Evolutionary conservation across 1,140 invertebrate species (phyloP).

Genomic region (Drosophila pruinosa): DNA sequence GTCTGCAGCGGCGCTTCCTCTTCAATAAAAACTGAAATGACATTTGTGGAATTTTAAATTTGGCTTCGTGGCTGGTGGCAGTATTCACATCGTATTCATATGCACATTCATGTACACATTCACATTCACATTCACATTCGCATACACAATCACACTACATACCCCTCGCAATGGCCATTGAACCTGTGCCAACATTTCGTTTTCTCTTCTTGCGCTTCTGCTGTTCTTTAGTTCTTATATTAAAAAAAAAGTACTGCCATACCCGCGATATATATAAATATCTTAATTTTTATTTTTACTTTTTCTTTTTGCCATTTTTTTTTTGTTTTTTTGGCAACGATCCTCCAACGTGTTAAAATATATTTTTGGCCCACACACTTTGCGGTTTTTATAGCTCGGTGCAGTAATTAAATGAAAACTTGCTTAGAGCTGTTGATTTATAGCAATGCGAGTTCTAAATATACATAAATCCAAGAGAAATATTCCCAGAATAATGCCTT

Average conservation of each 20-base stretch:
- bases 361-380: constrained; percentile 56
- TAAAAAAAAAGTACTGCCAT: constrained; percentile 21
- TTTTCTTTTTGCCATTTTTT: constrained; percentile 21
- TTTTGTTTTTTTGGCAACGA: constrained; percentile 47
- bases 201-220: constrained; percentile 21
- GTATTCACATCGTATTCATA: not conserved
- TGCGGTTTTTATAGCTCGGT: constrained; percentile 49
- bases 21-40: constrained; percentile 68
- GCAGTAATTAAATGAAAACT: constrained; percentile 49
- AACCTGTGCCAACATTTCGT: constrained; percentile 60
- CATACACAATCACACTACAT: not conserved
- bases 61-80: constrained; percentile 32
- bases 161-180: constrained; percentile 60
- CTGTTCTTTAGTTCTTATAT: constrained; percentile 34
- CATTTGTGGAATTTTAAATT: constrained; percentile 78
- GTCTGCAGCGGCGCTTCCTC: constrained; percentile 29
- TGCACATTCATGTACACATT: not conserved
- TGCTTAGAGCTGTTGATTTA: constrained; percentile 32
- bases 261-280: not conserved
- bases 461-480: not conserved
- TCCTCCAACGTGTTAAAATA: constrained; percentile 57
- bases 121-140: not conserved
- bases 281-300: not conserved
- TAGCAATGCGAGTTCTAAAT: constrained; percentile 14
- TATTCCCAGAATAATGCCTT: not conserved